These are phyloP conservation scores for Sphyrna mokarran DNA, from an alignment of 2,113 vertebrate species.

Conservation along the genomic window DNA sequence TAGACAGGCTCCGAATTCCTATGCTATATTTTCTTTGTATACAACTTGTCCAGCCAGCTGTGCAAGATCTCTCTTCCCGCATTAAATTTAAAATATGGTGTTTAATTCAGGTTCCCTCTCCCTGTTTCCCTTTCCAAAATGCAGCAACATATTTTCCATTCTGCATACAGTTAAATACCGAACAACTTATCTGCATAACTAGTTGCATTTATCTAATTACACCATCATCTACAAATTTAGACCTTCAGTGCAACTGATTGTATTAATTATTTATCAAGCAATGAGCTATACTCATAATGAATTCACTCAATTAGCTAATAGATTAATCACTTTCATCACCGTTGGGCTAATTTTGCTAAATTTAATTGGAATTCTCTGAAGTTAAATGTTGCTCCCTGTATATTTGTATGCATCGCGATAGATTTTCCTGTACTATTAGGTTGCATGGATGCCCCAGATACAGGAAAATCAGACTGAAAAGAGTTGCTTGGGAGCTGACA, in stretches of 20 bases:
- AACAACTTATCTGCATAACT: not conserved
- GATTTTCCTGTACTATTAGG: not conserved
- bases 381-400: not conserved
- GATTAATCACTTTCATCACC: slow-evolving; percentile 16
- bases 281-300: not conserved
- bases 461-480: not conserved
- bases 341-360: slow-evolving; percentile 17
- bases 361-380: not conserved
- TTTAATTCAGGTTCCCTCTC: not conserved
- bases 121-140: not conserved
- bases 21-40: not conserved
- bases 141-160: not conserved
- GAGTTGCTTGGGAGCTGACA: not conserved
- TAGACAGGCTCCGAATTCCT: not conserved
- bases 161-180: not conserved
- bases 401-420: not conserved
- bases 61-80: not conserved
- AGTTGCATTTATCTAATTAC: not conserved
- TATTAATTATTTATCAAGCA: not conserved
- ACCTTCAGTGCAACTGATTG: not conserved
- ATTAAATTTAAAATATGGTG: not conserved
- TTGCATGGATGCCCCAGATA: not conserved
- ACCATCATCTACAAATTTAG: not conserved
- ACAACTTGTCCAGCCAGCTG: not conserved
- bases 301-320: not conserved